Conservation (phyloP, 2,888 invertebrate species). For the Synanthedon vespiformis region DNA sequence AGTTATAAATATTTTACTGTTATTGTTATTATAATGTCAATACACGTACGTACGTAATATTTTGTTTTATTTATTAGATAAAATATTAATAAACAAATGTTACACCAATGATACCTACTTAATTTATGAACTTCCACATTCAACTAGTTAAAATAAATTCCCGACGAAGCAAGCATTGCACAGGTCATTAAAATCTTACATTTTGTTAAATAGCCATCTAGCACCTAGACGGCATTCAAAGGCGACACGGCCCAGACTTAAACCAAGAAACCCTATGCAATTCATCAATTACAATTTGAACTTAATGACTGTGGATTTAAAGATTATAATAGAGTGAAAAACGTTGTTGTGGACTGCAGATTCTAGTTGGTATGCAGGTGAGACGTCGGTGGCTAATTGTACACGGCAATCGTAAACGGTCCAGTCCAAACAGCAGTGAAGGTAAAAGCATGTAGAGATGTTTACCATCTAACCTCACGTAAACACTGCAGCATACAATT, state of each 20-base stretch:
- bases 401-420: slow-evolving; percentile 48
- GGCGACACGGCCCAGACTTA: slow-evolving; percentile 21
- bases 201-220: slow-evolving; percentile 16
- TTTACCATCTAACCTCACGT: slow-evolving; percentile 61
- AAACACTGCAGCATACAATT: slow-evolving; percentile 50
- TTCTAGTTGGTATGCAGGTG: slow-evolving; percentile 33
- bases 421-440: slow-evolving; percentile 48
- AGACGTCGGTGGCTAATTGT: slow-evolving; percentile 58
- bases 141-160: background rate
- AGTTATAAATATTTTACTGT: no score
- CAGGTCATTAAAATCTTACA: slow-evolving; percentile 20
- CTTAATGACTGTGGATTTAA: no score
- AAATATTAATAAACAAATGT: no score
- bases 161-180: slow-evolving; percentile 2
- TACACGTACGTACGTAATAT: no score
- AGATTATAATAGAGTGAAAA: background rate
- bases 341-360: slow-evolving; percentile 1
- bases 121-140: background rate
- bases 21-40: no score
- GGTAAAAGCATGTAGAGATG: slow-evolving; percentile 52
- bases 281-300: background rate
- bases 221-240: slow-evolving; percentile 27
- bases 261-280: slow-evolving; percentile 5
- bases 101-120: background rate
- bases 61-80: no score